Percentiles rank a stretch among this genome's conserved stretches.
Conservation (phyloP, 2,888 invertebrate species). For the Antitype chi region DNA sequence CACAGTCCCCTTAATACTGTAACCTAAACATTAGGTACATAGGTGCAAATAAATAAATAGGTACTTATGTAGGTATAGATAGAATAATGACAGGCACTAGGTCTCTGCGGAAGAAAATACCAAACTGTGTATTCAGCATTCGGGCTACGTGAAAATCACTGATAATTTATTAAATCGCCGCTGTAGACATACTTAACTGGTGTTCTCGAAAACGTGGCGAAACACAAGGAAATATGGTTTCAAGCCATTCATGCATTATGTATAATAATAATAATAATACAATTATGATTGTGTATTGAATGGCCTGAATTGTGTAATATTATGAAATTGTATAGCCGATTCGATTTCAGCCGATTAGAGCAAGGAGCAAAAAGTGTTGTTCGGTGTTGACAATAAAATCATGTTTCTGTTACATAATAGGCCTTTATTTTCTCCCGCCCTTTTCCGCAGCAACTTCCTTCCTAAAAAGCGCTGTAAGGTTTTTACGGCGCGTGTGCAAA, state of each 20-base stretch:
- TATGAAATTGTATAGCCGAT: not conserved
- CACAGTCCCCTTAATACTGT: not conserved
- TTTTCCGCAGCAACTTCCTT: not conserved
- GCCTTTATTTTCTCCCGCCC: constrained; percentile 35
- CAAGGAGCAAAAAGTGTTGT: not conserved
- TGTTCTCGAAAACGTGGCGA: constrained; percentile 1
- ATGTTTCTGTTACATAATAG: constrained; percentile 62
- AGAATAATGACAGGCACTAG: not conserved
- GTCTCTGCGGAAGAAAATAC: not conserved
- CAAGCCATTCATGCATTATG: not conserved
- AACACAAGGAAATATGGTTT: not conserved
- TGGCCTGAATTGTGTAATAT: constrained; percentile 1
- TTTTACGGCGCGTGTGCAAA: not conserved
- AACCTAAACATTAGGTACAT: not conserved
- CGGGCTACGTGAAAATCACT: not conserved
- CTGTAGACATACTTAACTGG: not conserved
- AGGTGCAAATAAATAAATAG: too few relatives aligned
- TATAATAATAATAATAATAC: not conserved
- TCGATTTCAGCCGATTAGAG: constrained; percentile 5
- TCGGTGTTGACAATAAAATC: constrained; percentile 55
- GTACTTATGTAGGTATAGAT: not conserved
- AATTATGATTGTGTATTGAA: not conserved
- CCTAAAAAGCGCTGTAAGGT: not conserved
- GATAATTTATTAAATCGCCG: constrained; percentile 1
- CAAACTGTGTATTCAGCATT: not conserved